phyloP scores from a whole-genome alignment of 2,113 vertebrate genomes.

The Uria lomvia region DNA sequence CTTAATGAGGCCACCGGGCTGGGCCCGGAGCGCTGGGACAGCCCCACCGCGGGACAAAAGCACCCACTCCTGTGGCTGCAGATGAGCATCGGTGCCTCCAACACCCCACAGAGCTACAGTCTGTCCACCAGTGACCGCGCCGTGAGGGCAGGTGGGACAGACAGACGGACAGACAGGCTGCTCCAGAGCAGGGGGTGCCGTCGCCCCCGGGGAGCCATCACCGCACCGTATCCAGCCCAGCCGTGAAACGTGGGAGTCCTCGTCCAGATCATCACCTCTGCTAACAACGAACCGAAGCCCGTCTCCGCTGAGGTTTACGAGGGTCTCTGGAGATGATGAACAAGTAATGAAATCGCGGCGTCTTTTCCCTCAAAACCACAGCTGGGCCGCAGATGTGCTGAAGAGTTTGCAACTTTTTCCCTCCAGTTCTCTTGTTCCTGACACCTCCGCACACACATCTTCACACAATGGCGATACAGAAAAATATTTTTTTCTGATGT shows the following conservation, averaged over 20 bases:
- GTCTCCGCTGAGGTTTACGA: not conserved
- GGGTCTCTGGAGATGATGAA: not conserved
- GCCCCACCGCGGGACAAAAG: not conserved
- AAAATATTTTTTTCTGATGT: not conserved
- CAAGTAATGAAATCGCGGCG: not conserved
- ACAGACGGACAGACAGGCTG: not conserved
- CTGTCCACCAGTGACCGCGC: accelerated
- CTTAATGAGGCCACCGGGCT: too few species aligned
- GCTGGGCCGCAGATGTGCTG: not conserved
- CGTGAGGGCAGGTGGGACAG: too few species aligned
- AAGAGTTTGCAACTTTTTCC: not conserved
- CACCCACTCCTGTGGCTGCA: not conserved
- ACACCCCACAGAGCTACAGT: not conserved
- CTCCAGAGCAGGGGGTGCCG: not conserved
- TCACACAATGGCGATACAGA: not conserved
- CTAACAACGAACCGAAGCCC: not conserved
- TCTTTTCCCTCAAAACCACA: not conserved
- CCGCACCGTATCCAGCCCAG: not conserved
- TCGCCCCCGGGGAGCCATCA: not conserved
- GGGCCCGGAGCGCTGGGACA: not conserved
- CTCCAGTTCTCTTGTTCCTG: not conserved
- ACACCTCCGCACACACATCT: not conserved
- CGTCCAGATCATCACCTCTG: not conserved
- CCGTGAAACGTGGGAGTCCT: not conserved
- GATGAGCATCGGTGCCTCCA: not conserved